These are phyloP conservation scores for Poecilia velifera DNA, from an alignment of 2,797 vertebrate species.

Conservation along the genomic window DNA sequence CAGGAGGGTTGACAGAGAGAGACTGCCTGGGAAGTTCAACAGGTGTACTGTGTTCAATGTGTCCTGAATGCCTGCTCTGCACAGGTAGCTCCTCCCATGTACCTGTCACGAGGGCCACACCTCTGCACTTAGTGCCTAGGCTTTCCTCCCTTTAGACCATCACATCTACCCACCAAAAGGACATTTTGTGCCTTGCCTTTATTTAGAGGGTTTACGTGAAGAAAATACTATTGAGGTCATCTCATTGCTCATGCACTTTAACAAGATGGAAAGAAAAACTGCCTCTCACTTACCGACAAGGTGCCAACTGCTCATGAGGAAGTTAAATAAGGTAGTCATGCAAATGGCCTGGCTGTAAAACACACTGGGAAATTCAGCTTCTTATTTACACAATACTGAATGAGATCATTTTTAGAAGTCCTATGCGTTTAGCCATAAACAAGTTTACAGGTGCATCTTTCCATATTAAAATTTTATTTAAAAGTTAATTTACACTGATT, in stretches of 20 bases:
- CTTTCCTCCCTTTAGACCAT: conserved; percentile 40
- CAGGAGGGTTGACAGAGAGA: conserved; percentile 47
- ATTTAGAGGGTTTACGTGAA: conserved; percentile 1
- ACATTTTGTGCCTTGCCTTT: conserved; percentile 21
- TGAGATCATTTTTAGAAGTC: background rate
- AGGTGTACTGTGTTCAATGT: conserved; percentile 79
- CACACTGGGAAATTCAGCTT: conserved; percentile 1
- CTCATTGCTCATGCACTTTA: background rate
- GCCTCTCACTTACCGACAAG: background rate
- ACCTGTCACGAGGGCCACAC: conserved; percentile 81
- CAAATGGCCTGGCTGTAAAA: conserved; percentile 15
- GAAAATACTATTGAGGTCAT: background rate
- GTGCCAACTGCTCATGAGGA: conserved; percentile 10
- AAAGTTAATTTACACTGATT: background rate
- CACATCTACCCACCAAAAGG: conserved; percentile 25
- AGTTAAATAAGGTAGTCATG: conserved; percentile 24
- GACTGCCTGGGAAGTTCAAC: conserved; percentile 74
- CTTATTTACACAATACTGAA: conserved; percentile 6
- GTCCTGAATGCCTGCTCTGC: conserved; percentile 79
- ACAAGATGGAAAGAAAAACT: background rate
- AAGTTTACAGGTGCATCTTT: background rate
- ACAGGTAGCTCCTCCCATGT: conserved; percentile 82
- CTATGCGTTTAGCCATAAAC: background rate
- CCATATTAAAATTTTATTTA: background rate
- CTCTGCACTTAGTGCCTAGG: conserved; percentile 57